Base-by-base conservation (phyloP, 1,140 invertebrate species). In the Theocolax elegans region DNA sequence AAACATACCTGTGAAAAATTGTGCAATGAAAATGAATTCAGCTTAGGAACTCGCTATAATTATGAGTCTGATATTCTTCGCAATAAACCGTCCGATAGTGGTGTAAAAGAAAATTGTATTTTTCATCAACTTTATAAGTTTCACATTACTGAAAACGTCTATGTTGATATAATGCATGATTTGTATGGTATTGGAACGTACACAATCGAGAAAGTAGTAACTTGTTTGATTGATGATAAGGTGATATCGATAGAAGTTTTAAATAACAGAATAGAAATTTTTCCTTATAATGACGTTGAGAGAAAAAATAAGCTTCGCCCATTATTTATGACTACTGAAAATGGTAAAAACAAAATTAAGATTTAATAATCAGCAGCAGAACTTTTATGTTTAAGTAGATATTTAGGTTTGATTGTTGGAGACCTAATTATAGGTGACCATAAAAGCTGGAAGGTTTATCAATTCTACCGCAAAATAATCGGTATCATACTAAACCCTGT, bases 391-490 rank as follows among this genome's bases (percentile, higher is more conserved):
- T 59, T 71, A 12, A 56, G 27, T 10, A 35, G 69, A 58, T 65
- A 71, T 38, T 59, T 71, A 49, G 53, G 51, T 6, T 3, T 71
- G 19, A 65, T 71, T 60, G 65, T 71, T 27, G 69, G 69, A 15
- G 60, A 65, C 21, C 4, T 65, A 2, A 46, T 71, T 1, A 25
- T 6, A 1, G 6, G 15, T 15, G 13, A 49, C 10, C 25, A 59
- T 42, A 17, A 49, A 17, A 1, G 27, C 17, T 68, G 56, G 29
- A 49, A 59, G 40, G 15, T 49, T 6, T 68, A 68, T 49, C 9
- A 13, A 3, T 19, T 10, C 21, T 48, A 35, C 4, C 19, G 38
- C 6, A 46, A 56, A 63, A 72, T 74, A 3, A 59, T 72, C 12
- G 63, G 44, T 13, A 35, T 70, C 9, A 9, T 74, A 64, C 62